Evolutionary conservation across 2,888 invertebrate species (phyloP).

Genomic region (Drosophila birchii): DNA sequence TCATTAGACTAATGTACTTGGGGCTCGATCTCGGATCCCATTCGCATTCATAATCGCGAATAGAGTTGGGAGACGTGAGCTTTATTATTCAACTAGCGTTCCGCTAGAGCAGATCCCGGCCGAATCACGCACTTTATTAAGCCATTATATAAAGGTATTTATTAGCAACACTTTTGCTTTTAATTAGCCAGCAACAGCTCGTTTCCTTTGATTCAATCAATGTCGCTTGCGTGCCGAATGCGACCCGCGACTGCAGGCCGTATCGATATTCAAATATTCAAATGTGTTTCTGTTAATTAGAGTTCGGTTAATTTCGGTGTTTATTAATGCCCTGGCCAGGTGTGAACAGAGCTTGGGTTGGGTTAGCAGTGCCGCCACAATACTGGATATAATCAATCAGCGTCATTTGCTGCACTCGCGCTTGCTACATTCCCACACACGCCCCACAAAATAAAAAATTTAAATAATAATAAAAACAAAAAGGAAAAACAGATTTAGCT

Average conservation of each 20-base stretch:
- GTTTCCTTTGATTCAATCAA: conserved; percentile 49
- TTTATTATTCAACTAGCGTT: conserved; percentile 67
- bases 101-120: conserved; percentile 55
- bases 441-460: conserved; percentile 42
- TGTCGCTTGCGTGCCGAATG: conserved; percentile 50
- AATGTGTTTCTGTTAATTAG: conserved; percentile 67
- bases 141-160: conserved; percentile 71
- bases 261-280: conserved; percentile 24
- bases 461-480: conserved; percentile 37
- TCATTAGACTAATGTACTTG: conserved; percentile 71
- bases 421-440: conserved; percentile 71
- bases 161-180: conserved; percentile 67
- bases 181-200: conserved; percentile 62
- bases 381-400: conserved; percentile 66
- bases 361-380: conserved; percentile 11
- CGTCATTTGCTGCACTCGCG: conserved; percentile 55
- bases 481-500: conserved; percentile 22
- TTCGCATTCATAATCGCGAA: conserved; percentile 56
- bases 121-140: conserved; percentile 71
- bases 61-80: conserved; percentile 46
- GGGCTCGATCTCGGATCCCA: conserved; percentile 43
- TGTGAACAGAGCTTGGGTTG: conserved; percentile 60
- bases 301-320: conserved; percentile 74
- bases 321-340: conserved; percentile 71
- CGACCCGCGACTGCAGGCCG: conserved; percentile 17